Evolutionary conservation across 2,113 vertebrate genomes (phyloP).

Genomic region (Hydropotes inermis): DNA sequence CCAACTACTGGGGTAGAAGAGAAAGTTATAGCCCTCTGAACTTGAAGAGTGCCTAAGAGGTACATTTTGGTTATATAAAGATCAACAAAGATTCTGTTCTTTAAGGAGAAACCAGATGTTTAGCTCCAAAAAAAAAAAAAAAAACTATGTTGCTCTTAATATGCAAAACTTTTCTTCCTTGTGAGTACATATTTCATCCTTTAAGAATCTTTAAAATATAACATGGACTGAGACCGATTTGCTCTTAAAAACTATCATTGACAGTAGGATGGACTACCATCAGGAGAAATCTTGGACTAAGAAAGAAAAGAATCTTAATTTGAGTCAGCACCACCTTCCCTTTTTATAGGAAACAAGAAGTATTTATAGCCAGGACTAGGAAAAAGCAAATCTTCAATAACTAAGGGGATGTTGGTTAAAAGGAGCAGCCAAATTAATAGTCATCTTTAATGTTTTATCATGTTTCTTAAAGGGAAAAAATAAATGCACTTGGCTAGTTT

Average conservation of each 20-base stretch:
- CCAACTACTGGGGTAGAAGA: background rate
- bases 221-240: background rate
- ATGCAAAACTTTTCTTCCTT: background rate
- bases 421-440: background rate
- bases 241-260: background rate
- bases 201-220: background rate
- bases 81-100: background rate
- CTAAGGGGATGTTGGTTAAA: background rate
- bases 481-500: background rate
- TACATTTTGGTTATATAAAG: background rate
- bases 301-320: background rate
- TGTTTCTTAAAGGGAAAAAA: background rate
- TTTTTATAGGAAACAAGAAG: background rate
- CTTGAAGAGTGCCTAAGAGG: background rate
- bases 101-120: background rate
- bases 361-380: background rate
- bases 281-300: background rate
- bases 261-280: background rate
- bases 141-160: background rate
- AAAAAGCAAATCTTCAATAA: background rate
- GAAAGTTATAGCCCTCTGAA: background rate
- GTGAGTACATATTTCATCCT: background rate
- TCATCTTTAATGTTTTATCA: background rate
- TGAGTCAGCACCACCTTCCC: background rate
- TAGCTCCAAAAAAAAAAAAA: background rate